These are phyloP conservation scores for Hypomecis atomaria DNA, from an alignment of 2,888 invertebrate species.

Conservation along the genomic window DNA sequence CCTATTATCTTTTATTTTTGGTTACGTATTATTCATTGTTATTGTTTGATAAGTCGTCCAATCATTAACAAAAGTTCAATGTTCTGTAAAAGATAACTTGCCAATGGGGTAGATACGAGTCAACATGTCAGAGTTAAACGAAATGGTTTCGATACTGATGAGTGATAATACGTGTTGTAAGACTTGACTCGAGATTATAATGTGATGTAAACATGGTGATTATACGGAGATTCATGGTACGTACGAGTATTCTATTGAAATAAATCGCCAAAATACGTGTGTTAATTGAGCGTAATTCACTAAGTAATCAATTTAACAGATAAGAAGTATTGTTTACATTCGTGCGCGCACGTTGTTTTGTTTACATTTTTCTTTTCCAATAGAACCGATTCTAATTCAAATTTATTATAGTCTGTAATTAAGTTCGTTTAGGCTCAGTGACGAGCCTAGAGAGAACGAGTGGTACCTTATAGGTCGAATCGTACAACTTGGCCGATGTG, in stretches of 20 bases:
- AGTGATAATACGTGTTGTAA: constrained; percentile 34
- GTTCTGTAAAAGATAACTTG: constrained; percentile 6
- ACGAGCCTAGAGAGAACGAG: too few species aligned
- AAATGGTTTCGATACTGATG: constrained; percentile 15
- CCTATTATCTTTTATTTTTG: too few species aligned
- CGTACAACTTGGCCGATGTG: too few species aligned
- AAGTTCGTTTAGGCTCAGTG: too few species aligned
- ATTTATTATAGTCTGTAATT: too few species aligned
- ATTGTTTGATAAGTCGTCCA: constrained; percentile 19
- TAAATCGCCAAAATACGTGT: background rate
- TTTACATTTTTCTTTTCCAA: too few species aligned
- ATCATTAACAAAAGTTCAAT: constrained; percentile 16
- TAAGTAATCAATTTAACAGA: too few species aligned
- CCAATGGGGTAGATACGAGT: constrained; percentile 35
- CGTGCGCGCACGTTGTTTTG: too few species aligned
- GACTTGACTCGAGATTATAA: constrained; percentile 50
- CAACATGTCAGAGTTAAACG: constrained; percentile 27
- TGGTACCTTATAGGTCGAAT: too few species aligned
- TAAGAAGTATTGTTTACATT: too few species aligned
- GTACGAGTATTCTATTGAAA: constrained; percentile 45
- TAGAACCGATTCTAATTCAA: too few species aligned
- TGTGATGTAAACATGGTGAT: constrained; percentile 73
- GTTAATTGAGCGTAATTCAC: background rate
- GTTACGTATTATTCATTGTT: background rate
- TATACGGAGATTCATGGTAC: constrained; percentile 71